Conservation (phyloP, 1,140 invertebrate genomes). For the Patella vulgata region DNA sequence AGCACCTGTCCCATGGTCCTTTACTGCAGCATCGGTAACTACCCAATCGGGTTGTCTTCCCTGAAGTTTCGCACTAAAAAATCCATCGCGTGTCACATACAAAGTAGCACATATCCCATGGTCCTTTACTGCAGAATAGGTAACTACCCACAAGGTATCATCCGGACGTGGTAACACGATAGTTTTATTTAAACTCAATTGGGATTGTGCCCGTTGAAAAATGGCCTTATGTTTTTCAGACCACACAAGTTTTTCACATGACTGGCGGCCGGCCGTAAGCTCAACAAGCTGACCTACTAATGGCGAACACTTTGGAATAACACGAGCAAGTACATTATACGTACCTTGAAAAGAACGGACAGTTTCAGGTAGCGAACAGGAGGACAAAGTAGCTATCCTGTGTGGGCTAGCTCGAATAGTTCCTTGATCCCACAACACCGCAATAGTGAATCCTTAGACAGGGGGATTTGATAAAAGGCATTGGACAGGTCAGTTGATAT, state of each 20-base stretch:
- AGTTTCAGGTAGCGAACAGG: too few species aligned
- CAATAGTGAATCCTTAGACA: too few species aligned
- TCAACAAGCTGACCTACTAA: constrained; percentile 1
- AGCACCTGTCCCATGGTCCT: constrained; percentile 19
- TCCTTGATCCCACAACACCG: too few species aligned
- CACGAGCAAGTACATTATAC: too few species aligned
- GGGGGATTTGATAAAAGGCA: too few species aligned
- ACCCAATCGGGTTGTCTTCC: constrained; percentile 35
- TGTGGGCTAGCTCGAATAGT: too few species aligned
- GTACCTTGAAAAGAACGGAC: too few species aligned
- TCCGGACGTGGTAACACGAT: constrained; percentile 24
- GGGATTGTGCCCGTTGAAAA: constrained; percentile 14
- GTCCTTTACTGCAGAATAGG: constrained; percentile 19
- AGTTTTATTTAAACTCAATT: constrained; percentile 10
- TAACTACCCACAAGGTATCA: constrained; percentile 40
- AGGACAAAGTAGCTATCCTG: too few species aligned
- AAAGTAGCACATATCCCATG: constrained; percentile 28
- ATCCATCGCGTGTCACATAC: constrained; percentile 27
- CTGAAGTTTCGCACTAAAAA: constrained; percentile 34
- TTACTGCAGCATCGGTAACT: constrained; percentile 30
- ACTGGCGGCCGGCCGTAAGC: constrained; percentile 7
- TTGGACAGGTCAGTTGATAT: constrained; percentile 1
- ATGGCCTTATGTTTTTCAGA: neutral
- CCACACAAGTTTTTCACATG: constrained; percentile 23
- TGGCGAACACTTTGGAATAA: constrained; percentile 15